Conservation (phyloP, 2,797 vertebrate species). For the Coluber constrictor region DNA sequence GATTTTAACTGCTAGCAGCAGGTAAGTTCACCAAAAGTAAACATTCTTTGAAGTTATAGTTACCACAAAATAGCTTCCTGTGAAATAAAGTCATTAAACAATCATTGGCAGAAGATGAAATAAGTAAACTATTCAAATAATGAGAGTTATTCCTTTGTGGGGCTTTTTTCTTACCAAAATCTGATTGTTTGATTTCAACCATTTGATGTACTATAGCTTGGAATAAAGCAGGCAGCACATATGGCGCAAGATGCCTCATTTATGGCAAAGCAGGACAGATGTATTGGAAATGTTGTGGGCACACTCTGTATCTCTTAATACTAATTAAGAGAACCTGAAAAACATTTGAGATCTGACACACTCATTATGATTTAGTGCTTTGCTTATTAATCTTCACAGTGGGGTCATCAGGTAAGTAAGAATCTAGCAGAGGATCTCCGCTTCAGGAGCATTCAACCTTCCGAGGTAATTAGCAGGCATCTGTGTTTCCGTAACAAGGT, state of each 20-base stretch:
- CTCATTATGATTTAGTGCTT: constrained; percentile 66
- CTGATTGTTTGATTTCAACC: constrained; percentile 32
- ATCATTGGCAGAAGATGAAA: constrained; percentile 69
- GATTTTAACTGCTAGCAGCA: constrained; percentile 44
- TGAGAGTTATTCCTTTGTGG: constrained; percentile 50
- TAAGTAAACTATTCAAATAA: constrained; percentile 50
- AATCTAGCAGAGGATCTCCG: constrained; percentile 55
- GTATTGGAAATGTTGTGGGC: constrained; percentile 33
- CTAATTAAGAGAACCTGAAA: constrained; percentile 67
- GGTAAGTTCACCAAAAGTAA: constrained; percentile 39
- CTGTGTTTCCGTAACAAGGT: constrained; percentile 65
- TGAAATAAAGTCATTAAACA: constrained; percentile 56
- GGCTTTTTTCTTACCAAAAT: constrained; percentile 31
- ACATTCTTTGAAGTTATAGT: constrained; percentile 61
- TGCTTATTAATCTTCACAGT: constrained; percentile 70
- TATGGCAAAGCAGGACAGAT: constrained; percentile 30
- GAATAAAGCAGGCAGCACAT: constrained; percentile 35
- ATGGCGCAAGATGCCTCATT: constrained; percentile 51
- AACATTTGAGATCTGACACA: constrained; percentile 66
- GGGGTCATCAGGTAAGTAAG: constrained; percentile 64
- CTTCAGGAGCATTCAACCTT: constrained; percentile 60
- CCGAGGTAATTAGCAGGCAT: constrained; percentile 73
- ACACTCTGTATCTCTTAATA: constrained; percentile 49
- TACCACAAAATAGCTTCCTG: constrained; percentile 56
- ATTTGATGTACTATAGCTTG: constrained; percentile 52